Base-by-base conservation (phyloP, 2,888 invertebrate genomes). In the Lochmaea capreae region DNA sequence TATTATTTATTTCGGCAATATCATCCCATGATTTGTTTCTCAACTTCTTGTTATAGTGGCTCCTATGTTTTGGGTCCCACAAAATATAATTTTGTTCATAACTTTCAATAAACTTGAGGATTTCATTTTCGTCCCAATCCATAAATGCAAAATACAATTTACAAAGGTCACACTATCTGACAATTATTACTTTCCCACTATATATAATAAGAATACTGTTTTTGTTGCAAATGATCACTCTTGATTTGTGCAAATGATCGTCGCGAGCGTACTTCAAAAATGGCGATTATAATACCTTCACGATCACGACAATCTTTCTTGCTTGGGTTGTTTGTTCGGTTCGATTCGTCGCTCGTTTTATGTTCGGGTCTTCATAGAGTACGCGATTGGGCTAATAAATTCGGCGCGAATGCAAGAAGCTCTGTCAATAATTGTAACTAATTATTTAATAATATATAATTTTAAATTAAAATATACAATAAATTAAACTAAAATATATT, bases 21-120 rank as follows among this genome's bases (percentile, higher is more conserved):
- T 54, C 54, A 16, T 54, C 54, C 54, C 54, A 54, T 16, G 54
- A n/a, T 54, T 54, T 54, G 18, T 54, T 54, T 16, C 54, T 54
- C 9, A 54, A 54, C 16, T 54, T 54, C 16, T 54, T 54, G 10
- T 54, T 54, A 16, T 54, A 54, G 18, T 54, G 54, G 10, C 18
- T 54, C 9, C 2, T 54, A 3, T 54, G 54, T 54, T 54, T 54
- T 16, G 54, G 54, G 10, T 54, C 54, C 54, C 54, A 54, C 9
- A 54, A 54, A 54, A 54, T 54, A 54, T 10, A 18, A 54, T 54
- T 16, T 54, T 54, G 16, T 2, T 54, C 54, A 10, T 54, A 54
- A 10, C 16, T 54, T 54, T 54, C 54, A 16, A 54, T 18, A 18
- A 54, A 54, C 16, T 18, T 16, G 2, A 54, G 54, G 8, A 54